Percentiles rank a stretch among this genome's conserved stretches.
Conservation (phyloP, 2,797 vertebrate genomes). For the Phalanger gymnotis region DNA sequence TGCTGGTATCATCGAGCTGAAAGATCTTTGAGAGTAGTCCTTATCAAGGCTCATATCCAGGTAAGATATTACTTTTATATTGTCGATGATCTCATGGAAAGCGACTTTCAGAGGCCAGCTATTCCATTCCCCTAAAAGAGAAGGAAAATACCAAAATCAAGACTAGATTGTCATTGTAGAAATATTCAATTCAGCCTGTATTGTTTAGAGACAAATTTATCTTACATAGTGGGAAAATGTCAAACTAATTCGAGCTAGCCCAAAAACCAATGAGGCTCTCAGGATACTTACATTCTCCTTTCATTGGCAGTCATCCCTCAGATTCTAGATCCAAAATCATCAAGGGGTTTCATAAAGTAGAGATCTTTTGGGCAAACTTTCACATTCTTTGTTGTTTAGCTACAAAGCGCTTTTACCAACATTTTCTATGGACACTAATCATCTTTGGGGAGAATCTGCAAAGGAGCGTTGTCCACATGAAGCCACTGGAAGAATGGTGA, state of each 20-base stretch:
- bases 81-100: background rate
- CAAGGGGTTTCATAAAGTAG: background rate
- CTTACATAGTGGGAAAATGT: background rate
- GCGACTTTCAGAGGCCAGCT: background rate
- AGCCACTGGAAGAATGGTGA: background rate
- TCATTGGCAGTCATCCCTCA: background rate
- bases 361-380: background rate
- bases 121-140: background rate
- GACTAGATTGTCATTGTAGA: background rate
- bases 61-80: background rate
- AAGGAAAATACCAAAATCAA: background rate
- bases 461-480: background rate
- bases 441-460: background rate
- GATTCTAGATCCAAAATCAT: background rate
- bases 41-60: background rate
- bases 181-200: background rate
- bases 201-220: background rate
- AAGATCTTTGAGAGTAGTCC: background rate
- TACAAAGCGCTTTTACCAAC: background rate
- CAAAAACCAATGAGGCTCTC: background rate
- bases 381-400: background rate
- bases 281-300: background rate
- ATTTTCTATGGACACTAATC: background rate
- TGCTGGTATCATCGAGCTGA: background rate
- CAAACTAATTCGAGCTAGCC: background rate